Evolutionary conservation across 2,888 invertebrate genomes (phyloP).

Genomic region (Xestia rhomboidea): DNA sequence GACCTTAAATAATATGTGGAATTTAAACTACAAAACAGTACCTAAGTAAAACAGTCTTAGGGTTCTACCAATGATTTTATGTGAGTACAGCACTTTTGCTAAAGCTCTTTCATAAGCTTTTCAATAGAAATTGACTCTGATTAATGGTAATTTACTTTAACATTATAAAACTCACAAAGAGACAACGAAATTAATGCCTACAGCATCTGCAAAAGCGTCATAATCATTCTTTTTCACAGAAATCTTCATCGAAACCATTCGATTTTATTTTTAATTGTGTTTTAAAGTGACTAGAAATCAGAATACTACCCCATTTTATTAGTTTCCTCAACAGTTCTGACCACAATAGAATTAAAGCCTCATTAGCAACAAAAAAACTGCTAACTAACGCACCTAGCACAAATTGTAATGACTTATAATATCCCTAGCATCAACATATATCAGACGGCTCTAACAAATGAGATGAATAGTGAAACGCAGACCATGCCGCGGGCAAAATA

Average conservation of each 20-base stretch:
- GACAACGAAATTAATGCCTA: neutral
- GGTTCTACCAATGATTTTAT: no score
- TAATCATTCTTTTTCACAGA: neutral
- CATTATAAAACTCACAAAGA: neutral
- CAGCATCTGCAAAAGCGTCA: neutral
- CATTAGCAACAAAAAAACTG: conserved; percentile 36
- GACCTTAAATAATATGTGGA: neutral
- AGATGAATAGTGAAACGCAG: conserved; percentile 61
- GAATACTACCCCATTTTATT: neutral
- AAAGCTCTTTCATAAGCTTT: neutral
- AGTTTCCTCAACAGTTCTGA: neutral
- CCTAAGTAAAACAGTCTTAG: neutral
- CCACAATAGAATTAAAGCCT: neutral
- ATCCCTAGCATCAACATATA: conserved; percentile 48
- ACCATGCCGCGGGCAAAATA: conserved; percentile 62
- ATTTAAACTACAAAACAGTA: neutral
- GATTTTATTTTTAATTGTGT: neutral
- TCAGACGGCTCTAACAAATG: conserved; percentile 54
- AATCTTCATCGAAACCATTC: no score
- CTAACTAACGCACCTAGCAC: conserved; percentile 27
- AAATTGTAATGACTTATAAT: conserved; percentile 58
- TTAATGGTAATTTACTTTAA: neutral
- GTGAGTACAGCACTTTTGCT: no score
- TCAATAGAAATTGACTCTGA: neutral
- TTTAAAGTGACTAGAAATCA: neutral